phyloP scores from a whole-genome alignment of 2,888 invertebrate genomes.

The Dorcus parallelipipedus region DNA sequence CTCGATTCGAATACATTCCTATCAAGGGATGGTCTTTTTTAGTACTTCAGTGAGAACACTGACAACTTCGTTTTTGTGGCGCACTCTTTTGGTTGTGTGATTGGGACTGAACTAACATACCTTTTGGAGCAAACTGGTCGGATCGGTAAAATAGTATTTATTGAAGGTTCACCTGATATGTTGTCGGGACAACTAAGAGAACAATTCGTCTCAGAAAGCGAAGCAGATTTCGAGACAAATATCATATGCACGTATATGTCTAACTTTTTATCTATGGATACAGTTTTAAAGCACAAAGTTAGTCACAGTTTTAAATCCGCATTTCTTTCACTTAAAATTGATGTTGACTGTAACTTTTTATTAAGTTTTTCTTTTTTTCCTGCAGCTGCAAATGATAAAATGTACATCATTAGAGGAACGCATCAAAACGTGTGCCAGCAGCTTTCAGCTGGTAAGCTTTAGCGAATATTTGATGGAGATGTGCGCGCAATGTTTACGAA shows the following conservation, averaged over 20 bases:
- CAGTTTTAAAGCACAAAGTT: too few species aligned
- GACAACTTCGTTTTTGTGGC: slow-evolving; percentile 52
- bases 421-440: not conserved
- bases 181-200: too few species aligned
- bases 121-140: slow-evolving; percentile 62
- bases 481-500: slow-evolving; percentile 50
- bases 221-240: too few species aligned
- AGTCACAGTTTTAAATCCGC: too few species aligned
- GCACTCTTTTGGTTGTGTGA: slow-evolving; percentile 79
- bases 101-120: slow-evolving; percentile 71
- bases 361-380: too few species aligned
- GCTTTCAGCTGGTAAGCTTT: not conserved
- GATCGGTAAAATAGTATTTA: slow-evolving; percentile 61
- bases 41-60: slow-evolving; percentile 46
- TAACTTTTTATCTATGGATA: too few species aligned
- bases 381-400: slow-evolving; percentile 1
- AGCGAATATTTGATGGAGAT: slow-evolving; percentile 35
- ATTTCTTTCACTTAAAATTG: too few species aligned
- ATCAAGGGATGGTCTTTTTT: too few species aligned
- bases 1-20: too few species aligned
- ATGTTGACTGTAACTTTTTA: too few species aligned
- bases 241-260: too few species aligned
- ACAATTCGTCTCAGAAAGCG: too few species aligned
- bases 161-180: slow-evolving; percentile 60
- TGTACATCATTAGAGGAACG: not conserved